Evolutionary conservation across 2,888 invertebrate genomes (phyloP).

Genomic region (Drosophila testacea): DNA sequence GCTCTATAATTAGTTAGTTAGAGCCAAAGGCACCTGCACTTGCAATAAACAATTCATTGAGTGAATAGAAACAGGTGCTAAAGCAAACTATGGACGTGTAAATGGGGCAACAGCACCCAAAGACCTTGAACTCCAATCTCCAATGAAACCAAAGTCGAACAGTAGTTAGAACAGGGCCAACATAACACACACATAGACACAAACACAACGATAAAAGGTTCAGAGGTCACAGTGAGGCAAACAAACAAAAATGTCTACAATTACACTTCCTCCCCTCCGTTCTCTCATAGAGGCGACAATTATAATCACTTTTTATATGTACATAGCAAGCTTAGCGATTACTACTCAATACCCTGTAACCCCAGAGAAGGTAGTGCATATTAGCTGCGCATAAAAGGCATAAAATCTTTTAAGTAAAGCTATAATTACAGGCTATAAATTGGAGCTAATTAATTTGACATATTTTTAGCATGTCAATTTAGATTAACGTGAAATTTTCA

Average conservation of each 20-base stretch:
- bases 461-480: too few species aligned
- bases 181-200: constrained; percentile 6
- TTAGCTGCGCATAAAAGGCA: neutral
- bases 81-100: constrained; percentile 17
- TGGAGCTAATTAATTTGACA: neutral
- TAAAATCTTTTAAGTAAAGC: neutral
- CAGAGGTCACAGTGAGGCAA: constrained; percentile 35
- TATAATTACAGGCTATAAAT: neutral
- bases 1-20: constrained; percentile 33
- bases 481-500: neutral
- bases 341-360: constrained; percentile 11
- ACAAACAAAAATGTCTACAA: constrained; percentile 22
- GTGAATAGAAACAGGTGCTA: constrained; percentile 66
- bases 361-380: neutral
- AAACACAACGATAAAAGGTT: constrained; percentile 20
- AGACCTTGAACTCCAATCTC: constrained; percentile 64
- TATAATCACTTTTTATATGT: constrained; percentile 33
- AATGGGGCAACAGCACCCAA: constrained; percentile 42
- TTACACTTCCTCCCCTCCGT: constrained; percentile 7
- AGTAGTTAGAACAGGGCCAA: constrained; percentile 2
- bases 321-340: constrained; percentile 16
- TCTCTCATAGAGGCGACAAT: constrained; percentile 22
- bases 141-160: constrained; percentile 35
- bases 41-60: constrained; percentile 54
- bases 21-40: neutral